Evolutionary conservation across 2,797 vertebrate genomes (phyloP), one percentile per base, ranked within the genome.

Genomic region (Enteromius radiatus): DNA sequence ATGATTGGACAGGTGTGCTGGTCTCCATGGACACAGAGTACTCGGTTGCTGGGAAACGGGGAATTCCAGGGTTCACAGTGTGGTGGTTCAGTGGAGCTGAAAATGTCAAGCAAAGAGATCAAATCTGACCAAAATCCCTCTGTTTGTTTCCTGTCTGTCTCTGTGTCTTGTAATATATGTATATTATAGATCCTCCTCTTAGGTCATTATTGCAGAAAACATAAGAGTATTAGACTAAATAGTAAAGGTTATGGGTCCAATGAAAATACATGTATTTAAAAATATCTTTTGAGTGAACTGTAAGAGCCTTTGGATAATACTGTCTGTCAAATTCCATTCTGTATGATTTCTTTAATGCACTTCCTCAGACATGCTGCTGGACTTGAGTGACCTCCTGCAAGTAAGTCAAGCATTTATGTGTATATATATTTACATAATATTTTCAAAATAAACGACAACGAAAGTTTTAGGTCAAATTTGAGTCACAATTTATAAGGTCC

Each of bases 351-450:
- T 88, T 83, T 12, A 91, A 90, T 86, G 86, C 81, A 89, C 86
- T 64, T 3, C 15, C 4, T 86, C 95, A 99, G 98, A 99, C 91
- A 99, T 99, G 98, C 94, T 99, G 76, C 94, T 99, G 74, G 97
- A 99, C 85, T 96, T 99, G 92, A 99, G 98, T 0, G 98, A 99
- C 86, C 90, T 99, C 84, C 91, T 99, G 83, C 98, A 99, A 97
- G 98, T 99, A 92, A 76, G 91, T 83, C 17, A 26, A 28, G 15
- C 49, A 23, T 76, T 15, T 75, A 14, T 74, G 15, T 49, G 10
- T 1, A 6, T 68, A 56, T 54, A 10, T 12, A 59, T 61, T 1
- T 61, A 7, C 5, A 7, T 61, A 15, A 61, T 28, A 26, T 28
- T 14, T 14, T 26, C 9, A 12, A 59, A 26, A 59, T 54, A n/a